Base-by-base conservation (phyloP, 2,797 vertebrate genomes). In the Trematomus bernacchii region DNA sequence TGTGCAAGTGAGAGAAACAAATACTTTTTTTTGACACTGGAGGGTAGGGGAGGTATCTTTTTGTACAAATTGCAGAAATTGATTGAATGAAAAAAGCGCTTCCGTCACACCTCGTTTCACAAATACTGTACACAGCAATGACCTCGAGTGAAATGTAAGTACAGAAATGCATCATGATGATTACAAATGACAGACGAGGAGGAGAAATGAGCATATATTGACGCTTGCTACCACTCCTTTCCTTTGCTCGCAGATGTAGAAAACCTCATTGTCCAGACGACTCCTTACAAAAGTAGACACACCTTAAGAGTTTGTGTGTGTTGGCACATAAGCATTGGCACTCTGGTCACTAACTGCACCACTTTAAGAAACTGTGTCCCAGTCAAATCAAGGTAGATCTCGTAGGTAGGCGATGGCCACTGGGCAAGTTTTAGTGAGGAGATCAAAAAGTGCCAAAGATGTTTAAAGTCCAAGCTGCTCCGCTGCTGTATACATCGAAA, bases 1-100 rank as follows among this genome's bases (percentile, higher is more conserved):
- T 92, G 93, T 94, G 93, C 94, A 92, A 91, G 92, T 90, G 89
- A 94, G 83, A 92, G 85, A 92, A 91, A 93, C 87, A 68, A 89
- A 91, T 87, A 92, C 71, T 76, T 81, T 37, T 83, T 87, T 83
- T 87, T 83, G 84, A 93, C 87, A 89, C 87, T 77, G 82, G 78
- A 91, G 73, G 85, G 65, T 44, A 71, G 78, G 84, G 88, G 87
- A 89, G 86, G 88, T 87, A 84, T 89, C 72, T 80, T 86, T 92
- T 90, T 91, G 86, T 91, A 94, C 91, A 94, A 91, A 93, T 85
- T 87, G 89, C 88, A 90, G 88, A 84, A 79, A 85, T 82, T 84
- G 71, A 76, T 75, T 27, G 71, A 82, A 92, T 88, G 89, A 87
- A 86, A 85, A 37, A 88, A 81, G 83, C 76, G 16, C 82, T 85